phyloP scores from a whole-genome alignment of 2,113 vertebrate species.

The Tyto alba region DNA sequence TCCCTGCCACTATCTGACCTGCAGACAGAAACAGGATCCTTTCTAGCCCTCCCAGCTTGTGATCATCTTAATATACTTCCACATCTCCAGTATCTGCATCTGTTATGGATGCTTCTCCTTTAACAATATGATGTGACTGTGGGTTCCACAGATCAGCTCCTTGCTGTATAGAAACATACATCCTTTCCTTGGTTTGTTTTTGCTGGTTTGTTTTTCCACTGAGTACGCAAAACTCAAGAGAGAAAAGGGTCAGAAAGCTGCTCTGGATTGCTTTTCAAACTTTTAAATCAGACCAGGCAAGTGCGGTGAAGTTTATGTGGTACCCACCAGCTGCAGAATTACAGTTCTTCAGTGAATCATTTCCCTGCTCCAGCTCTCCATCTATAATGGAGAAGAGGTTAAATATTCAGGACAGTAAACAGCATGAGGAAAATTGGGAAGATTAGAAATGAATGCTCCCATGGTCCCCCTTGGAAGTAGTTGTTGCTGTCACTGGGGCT shows the following conservation, averaged over 20 bases:
- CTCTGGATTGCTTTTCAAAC: neutral
- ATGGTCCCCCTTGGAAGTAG: neutral
- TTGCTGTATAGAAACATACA: neutral
- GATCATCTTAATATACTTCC: neutral
- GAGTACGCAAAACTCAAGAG: neutral
- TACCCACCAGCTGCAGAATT: neutral
- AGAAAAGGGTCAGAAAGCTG: neutral
- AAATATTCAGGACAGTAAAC: neutral
- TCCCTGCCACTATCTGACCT: neutral
- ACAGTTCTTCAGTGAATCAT: neutral
- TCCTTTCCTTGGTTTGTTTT: neutral
- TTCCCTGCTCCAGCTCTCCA: neutral
- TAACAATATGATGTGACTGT: rapidly evolving
- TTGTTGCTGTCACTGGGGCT: neutral
- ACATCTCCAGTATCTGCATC: neutral
- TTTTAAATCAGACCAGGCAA: neutral
- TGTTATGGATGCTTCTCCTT: neutral
- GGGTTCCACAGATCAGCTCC: neutral
- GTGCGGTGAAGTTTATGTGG: neutral
- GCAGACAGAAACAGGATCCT: neutral
- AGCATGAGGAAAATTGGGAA: neutral
- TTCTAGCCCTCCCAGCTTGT: neutral
- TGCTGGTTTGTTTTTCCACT: neutral
- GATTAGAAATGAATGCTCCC: neutral
- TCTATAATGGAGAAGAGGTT: neutral